Conservation (phyloP, 2,797 vertebrate species). For the Poeciliopsis paucimaculata region DNA sequence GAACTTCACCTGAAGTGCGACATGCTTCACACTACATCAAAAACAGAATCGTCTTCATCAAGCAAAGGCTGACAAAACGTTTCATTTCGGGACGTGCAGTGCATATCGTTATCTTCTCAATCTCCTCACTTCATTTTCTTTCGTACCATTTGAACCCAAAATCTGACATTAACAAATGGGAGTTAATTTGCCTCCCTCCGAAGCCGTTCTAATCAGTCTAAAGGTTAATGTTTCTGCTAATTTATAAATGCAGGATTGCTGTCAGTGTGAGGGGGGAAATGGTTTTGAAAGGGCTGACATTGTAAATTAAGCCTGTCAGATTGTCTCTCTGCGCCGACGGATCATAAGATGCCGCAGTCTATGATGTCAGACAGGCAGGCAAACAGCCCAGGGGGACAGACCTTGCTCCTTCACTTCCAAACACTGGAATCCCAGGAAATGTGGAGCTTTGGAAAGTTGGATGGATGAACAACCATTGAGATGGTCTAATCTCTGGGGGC, state of each 20-base stretch:
- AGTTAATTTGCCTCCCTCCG: constrained; percentile 82
- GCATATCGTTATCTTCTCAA: constrained; percentile 67
- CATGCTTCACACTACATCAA: constrained; percentile 57
- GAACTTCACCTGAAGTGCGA: constrained; percentile 63
- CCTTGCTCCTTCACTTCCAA: constrained; percentile 63
- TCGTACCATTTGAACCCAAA: constrained; percentile 70
- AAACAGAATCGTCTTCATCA: constrained; percentile 71
- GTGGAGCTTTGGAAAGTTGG: constrained; percentile 65
- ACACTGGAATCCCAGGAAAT: constrained; percentile 65
- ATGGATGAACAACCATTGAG: constrained; percentile 18
- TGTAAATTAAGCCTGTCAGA: constrained; percentile 88
- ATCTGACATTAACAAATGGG: constrained; percentile 83
- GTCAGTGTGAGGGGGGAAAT: constrained; percentile 81
- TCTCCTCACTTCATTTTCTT: constrained; percentile 69
- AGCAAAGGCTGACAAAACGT: constrained; percentile 71
- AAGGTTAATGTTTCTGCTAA: constrained; percentile 89
- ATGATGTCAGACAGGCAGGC: constrained; percentile 82
- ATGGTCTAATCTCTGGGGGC: constrained; percentile 49
- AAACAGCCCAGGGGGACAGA: constrained; percentile 80
- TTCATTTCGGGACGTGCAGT: constrained; percentile 60
- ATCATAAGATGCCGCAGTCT: constrained; percentile 82
- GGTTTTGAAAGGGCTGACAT: constrained; percentile 85
- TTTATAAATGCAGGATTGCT: constrained; percentile 86
- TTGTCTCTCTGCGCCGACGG: constrained; percentile 75
- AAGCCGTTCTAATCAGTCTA: constrained; percentile 82